Base-by-base conservation (phyloP, 2,797 vertebrate genomes). In the Numenius phaeopus region DNA sequence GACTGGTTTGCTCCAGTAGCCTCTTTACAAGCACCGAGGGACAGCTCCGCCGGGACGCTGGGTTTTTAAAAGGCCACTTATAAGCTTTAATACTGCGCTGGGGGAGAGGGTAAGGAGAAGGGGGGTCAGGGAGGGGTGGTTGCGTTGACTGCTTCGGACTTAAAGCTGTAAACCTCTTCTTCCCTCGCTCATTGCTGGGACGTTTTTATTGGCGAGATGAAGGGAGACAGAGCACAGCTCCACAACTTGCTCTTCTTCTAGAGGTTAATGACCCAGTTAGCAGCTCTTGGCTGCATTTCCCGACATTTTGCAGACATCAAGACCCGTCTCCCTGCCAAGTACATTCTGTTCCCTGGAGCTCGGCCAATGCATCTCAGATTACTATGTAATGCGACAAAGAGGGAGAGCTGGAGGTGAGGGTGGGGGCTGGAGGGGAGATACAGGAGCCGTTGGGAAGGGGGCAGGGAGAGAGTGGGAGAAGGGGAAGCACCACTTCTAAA, bases 181-280 rank as follows among this genome's bases (percentile, higher is more conserved):
- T 97, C 94, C 91, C 94, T 94, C 14, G 54, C 84, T 94, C 90
- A 84, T 92, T 93, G 94, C 95, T 84, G 97, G 97, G 97, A 97
- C 98, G 83, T 98, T 98, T 98, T 98, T 97, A 98, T 97, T 96
- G 98, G 98, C 12, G 96, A 98, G 98, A 97, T 97, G 98, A 97
- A 98, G 98, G 97, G 97, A 98, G 98, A 97, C 97, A 97, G 98
- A 97, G 96, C 96, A 61, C 96, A 98, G 97, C 98, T 98, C 94
- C 95, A 97, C 97, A 94, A 96, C 98, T 97, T 98, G 98, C 98
- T 98, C 98, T 98, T 98, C 98, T 98, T 97, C 96, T 97, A 96
- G 98, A 98, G 98, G 98, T 98, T 98, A 98, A 98, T 98, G 98
- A 98, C 98, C 98, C 98, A 98, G 98, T 98, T 98, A 98, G 98